Base-by-base conservation (phyloP, 2,888 invertebrate species). In the Drosophila paranaensis region DNA sequence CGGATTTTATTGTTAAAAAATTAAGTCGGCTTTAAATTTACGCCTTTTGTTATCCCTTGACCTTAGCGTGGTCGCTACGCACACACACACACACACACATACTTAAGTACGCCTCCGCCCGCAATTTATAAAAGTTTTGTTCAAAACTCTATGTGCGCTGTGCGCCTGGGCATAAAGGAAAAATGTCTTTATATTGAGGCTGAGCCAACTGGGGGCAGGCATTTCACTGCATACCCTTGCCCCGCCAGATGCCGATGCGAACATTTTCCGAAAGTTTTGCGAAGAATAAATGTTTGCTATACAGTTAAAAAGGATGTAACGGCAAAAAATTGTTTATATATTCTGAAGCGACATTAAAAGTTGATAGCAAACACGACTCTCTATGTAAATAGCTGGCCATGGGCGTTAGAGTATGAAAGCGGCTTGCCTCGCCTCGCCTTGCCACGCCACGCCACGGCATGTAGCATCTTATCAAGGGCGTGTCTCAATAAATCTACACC, bases 31-130 rank as follows among this genome's bases (percentile, higher is more conserved):
- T 79, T 85, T 87, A 85, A 85, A 85, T 89, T 87, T 79, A 89
- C 84, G 89, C 88, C 84, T 87, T 89, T 85, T 85, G 89, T 85
- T 85, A 89, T 81, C 77, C 88, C 73, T 77, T 84, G 88, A 84
- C 85, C 81, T 85, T 61, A 74, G 55, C 51, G 58, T 40, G 58
- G 48, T 71, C 74, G 56, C 58, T 48, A 68, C 51, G 54, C 68
- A 53, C 53, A 39, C 42, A 30, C 54, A 61, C 54, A 40, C 50
- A 20, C 51, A 55, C 16, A 68, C 50, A 51, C 69, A 46, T 46
- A 35, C 45, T 45, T 58, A 67, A 53, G 58, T 13, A 37, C 58
- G 39, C 48, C 30, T n/a, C 35, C 37, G 20, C 55, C 64, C 66
- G 37, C 65, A 81, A 84, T 82, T 79, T 71, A 63, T 66, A 79